Conservation (phyloP, 1,140 invertebrate species). For the Aphaenogaster ashmeadi region DNA sequence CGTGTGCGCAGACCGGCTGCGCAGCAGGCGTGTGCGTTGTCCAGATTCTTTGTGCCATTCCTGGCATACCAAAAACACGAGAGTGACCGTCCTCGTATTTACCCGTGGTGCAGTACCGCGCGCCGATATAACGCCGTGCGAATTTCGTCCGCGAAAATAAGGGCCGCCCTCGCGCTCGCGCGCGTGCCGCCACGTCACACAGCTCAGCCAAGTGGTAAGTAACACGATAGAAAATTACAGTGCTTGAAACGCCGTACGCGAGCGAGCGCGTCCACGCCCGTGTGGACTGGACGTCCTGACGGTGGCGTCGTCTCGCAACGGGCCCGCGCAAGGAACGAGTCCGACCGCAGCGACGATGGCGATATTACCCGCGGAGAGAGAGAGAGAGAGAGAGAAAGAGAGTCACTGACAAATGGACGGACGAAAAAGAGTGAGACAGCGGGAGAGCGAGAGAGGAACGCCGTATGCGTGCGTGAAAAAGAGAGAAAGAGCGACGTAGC, state of each 20-base stretch:
- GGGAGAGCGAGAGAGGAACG: slow-evolving; percentile 13
- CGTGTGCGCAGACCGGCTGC: slow-evolving; percentile 93
- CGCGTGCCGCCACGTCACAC: slow-evolving; percentile 85
- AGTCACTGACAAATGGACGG: not conserved
- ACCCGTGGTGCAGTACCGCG: slow-evolving; percentile 87
- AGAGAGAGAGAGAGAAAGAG: slow-evolving; percentile 59
- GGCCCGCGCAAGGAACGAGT: slow-evolving; percentile 68
- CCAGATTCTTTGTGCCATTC: slow-evolving; percentile 98
- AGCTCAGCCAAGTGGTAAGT: slow-evolving; percentile 90
- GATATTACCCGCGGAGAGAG: slow-evolving; percentile 63
- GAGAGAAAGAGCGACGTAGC: slow-evolving; percentile 17
- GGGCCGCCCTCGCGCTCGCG: slow-evolving; percentile 81
- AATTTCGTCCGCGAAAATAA: slow-evolving; percentile 69
- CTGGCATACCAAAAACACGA: slow-evolving; percentile 96
- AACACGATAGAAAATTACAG: slow-evolving; percentile 76
- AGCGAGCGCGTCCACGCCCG: slow-evolving; percentile 77
- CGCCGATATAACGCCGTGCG: slow-evolving; percentile 77
- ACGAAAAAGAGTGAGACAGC: slow-evolving; percentile 63
- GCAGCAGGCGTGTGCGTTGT: slow-evolving; percentile 95
- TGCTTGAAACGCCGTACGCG: slow-evolving; percentile 55
- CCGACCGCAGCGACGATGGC: slow-evolving; percentile 72
- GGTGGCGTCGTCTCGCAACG: slow-evolving; percentile 73
- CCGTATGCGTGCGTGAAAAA: not conserved
- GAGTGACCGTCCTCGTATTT: slow-evolving; percentile 92
- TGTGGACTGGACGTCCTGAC: slow-evolving; percentile 59